These are phyloP conservation scores for Pandemis heparana DNA, from an alignment of 2,888 invertebrate genomes.

Conservation along the genomic window DNA sequence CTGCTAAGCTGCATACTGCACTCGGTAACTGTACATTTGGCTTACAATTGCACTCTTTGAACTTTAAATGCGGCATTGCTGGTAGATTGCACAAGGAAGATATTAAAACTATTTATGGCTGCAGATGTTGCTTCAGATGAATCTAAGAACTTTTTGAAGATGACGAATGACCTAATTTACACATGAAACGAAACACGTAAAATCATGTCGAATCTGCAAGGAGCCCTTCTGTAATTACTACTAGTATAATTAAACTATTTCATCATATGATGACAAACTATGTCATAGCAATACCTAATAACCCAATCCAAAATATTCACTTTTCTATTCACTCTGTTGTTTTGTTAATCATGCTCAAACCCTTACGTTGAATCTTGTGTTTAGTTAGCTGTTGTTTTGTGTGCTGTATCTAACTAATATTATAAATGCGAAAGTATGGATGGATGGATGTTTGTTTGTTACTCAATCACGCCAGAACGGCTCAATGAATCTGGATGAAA, in stretches of 20 bases:
- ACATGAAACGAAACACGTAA: background rate
- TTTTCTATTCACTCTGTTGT: background rate
- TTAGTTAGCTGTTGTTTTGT: background rate
- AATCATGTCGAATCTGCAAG: background rate
- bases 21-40: conserved; percentile 42
- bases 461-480: too few relatives aligned
- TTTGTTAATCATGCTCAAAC: background rate
- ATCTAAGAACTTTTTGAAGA: background rate
- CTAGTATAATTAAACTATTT: background rate
- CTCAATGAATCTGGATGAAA: too few relatives aligned
- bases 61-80: conserved; percentile 39
- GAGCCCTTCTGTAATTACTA: too few relatives aligned
- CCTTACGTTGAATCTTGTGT: background rate
- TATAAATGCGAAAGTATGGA: too few relatives aligned
- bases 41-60: conserved; percentile 40
- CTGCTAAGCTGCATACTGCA: conserved; percentile 42
- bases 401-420: background rate
- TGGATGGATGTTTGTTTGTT: too few relatives aligned
- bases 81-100: conserved; percentile 24
- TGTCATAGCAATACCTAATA: too few relatives aligned
- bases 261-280: too few relatives aligned
- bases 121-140: conserved; percentile 19
- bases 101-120: conserved; percentile 36
- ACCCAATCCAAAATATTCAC: background rate
- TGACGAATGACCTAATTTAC: background rate